Evolutionary conservation across 2,888 invertebrate species (phyloP), one percentile per base, ranked within the genome.

Genomic region (Drosophila atripex): DNA sequence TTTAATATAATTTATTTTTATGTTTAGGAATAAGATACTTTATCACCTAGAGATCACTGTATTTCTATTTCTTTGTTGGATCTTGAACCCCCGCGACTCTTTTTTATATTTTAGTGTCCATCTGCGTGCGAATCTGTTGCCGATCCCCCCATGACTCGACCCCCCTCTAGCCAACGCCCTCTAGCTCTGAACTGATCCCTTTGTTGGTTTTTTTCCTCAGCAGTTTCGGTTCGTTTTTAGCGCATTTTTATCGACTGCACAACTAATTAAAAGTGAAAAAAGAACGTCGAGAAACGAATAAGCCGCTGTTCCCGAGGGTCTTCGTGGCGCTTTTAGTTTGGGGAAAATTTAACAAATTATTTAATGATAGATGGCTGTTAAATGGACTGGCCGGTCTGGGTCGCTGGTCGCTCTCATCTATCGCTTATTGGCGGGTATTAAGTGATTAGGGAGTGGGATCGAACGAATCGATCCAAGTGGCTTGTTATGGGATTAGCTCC

Each of bases 331-430:
- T 85, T 69, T 84, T 78, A 71, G 83, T 71, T 77, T 74, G 61
- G 68, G 72, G 69, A 79, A 78, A 86, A 87, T 82, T 84, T 71
- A 87, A 85, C 88, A 84, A 84, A 84, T 84, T 84, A 84, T 87
- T 86, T 87, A 84, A 84, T 84, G 84, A 84, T 84, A 87, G 86
- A 84, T 84, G 79, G 86, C 58, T 82, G 74, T 79, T 82, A 79
- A 86, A 82, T 84, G 76, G 88, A 66, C 75, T 66, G 57, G 53
- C 70, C 73, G 73, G 83, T 75, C 69, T 84, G 75, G 65, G 72
- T 71, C 18, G 18, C 18, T 18, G 18, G 18, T 18, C 25, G 25
- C 25, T 25, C 80, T 38, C 35, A 52, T 39, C 63, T 25, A 65
- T 30, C 16, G 52, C 28, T 39, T 65, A 80, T 80, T 86, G 74